phyloP scores from a whole-genome alignment of 2,113 vertebrate species.

The Pteropus alecto region DNA sequence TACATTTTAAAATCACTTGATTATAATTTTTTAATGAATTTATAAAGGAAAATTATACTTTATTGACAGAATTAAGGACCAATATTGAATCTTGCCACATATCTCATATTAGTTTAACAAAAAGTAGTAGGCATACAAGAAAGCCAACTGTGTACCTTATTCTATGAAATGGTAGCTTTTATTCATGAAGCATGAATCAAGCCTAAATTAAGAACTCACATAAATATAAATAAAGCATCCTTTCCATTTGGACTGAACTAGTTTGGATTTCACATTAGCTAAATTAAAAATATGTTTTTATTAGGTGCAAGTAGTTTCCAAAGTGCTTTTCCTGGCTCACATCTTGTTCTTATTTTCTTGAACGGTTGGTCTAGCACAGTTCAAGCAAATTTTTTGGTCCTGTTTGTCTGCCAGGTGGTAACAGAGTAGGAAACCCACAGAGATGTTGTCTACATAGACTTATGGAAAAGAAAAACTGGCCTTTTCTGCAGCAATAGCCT shows the following conservation, averaged over 20 bases:
- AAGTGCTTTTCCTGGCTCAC: conserved; percentile 70
- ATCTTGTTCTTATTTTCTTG: conserved; percentile 64
- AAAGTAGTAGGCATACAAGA: background rate
- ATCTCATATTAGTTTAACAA: background rate
- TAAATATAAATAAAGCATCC: conserved; percentile 69
- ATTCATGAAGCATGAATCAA: conserved; percentile 36
- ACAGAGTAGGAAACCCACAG: conserved; percentile 49
- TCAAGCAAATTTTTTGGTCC: conserved; percentile 47
- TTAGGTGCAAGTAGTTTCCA: conserved; percentile 60
- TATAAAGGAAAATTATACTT: conserved; percentile 19
- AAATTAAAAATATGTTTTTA: conserved; percentile 72
- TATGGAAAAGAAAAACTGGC: conserved; percentile 50
- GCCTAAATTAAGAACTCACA: conserved; percentile 54
- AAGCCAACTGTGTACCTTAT: background rate
- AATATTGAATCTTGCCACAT: conserved; percentile 24
- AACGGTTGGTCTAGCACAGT: conserved; percentile 34
- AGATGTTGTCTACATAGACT: conserved; percentile 44
- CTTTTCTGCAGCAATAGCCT: background rate
- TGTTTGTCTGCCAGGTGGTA: conserved; percentile 38
- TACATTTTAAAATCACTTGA: no score
- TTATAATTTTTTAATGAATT: background rate
- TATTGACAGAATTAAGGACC: conserved; percentile 45
- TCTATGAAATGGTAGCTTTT: conserved; percentile 57
- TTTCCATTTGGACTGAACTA: conserved; percentile 61
- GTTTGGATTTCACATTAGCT: conserved; percentile 58